These are phyloP conservation scores for Leptatherina wallacei DNA, from an alignment of 2,797 vertebrate species.

Conservation along the genomic window DNA sequence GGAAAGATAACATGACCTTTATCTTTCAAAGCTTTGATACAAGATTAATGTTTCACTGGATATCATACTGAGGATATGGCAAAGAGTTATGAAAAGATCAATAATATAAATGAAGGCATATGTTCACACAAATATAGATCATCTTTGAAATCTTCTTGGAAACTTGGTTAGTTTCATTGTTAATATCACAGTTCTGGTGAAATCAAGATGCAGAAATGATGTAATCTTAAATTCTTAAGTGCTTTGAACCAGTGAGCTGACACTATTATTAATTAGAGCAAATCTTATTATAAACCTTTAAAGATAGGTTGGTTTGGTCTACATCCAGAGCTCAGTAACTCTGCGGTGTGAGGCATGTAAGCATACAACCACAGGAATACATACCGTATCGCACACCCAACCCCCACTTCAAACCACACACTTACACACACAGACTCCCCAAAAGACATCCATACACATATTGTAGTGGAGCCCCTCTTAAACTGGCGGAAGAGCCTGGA, in stretches of 20 bases:
- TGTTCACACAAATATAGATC: too few relatives aligned
- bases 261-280: not conserved
- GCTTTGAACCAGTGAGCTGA: not conserved
- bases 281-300: not conserved
- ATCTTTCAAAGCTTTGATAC: not conserved
- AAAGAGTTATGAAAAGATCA: too few relatives aligned
- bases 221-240: not conserved
- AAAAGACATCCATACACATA: constrained; percentile 15
- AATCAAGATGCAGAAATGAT: not conserved
- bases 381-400: not conserved
- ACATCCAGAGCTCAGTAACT: not conserved
- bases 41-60: not conserved
- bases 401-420: constrained; percentile 13
- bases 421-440: not conserved
- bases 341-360: not conserved
- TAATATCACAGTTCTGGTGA: not conserved
- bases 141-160: too few relatives aligned
- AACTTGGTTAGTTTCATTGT: not conserved
- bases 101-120: too few relatives aligned
- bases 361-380: not conserved
- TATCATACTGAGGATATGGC: too few relatives aligned
- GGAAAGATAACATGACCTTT: not conserved
- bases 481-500: constrained; percentile 56
- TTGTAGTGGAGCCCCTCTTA: constrained; percentile 43
- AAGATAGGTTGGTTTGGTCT: not conserved